Conservation (phyloP, 1,140 invertebrate genomes). For the Tribolium castaneum region DNA sequence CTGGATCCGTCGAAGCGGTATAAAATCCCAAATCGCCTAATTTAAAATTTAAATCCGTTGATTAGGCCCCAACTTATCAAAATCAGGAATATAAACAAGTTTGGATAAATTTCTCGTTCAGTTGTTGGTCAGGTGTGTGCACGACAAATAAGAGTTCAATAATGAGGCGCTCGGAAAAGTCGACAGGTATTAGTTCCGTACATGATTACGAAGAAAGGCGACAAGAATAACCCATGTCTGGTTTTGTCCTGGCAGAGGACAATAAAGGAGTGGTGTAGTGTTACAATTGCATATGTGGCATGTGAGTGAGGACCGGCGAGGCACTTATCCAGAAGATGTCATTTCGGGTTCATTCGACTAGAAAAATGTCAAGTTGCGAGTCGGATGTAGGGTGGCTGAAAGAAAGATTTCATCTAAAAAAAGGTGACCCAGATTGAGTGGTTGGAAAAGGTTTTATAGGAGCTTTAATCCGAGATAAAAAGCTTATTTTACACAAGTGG, state of each 20-base stretch:
- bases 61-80: neutral
- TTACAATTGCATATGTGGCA: slow-evolving; percentile 54
- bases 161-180: slow-evolving; percentile 43
- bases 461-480: slow-evolving; percentile 40
- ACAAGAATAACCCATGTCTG: slow-evolving; percentile 52
- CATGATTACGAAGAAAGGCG: slow-evolving; percentile 52
- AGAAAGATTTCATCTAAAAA: slow-evolving; percentile 36
- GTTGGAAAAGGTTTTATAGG: slow-evolving; percentile 40
- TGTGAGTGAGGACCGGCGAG: slow-evolving; percentile 2
- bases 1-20: neutral
- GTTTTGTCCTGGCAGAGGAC: slow-evolving; percentile 44
- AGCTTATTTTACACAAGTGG: slow-evolving; percentile 39
- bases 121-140: neutral
- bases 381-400: slow-evolving; percentile 38
- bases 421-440: slow-evolving; percentile 36
- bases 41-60: neutral
- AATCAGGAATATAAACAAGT: slow-evolving; percentile 7
- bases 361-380: slow-evolving; percentile 54
- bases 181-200: slow-evolving; percentile 58
- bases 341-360: slow-evolving; percentile 46
- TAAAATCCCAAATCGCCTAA: neutral
- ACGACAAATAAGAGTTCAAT: slow-evolving; percentile 22
- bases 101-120: neutral
- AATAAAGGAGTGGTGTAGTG: slow-evolving; percentile 50
- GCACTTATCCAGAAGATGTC: slow-evolving; percentile 31